Base-by-base conservation (phyloP, 2,113 vertebrate species). In the Oreochromis aureus region DNA sequence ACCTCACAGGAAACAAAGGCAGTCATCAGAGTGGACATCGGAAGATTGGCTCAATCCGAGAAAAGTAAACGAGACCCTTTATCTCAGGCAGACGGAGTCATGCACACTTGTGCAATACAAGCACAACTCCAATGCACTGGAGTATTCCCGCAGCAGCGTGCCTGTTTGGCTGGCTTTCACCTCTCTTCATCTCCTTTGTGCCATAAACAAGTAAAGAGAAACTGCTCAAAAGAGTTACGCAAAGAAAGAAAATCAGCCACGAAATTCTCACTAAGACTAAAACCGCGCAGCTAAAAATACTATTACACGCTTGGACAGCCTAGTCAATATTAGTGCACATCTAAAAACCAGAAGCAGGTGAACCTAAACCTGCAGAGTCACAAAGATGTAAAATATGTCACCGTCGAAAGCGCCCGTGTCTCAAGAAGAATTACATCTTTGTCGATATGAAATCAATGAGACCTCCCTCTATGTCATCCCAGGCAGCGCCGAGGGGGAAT, bases 381-480 rank as follows among this genome's bases (percentile, higher is more conserved):
- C 53, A 76, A 53, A 85, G 58, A 85, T 73, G 61, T 58, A 53
- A 83, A 84, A 82, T 80, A 87, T 56, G 81, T 87, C 78, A 86
- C 54, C 11, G 22, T 79, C 66, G 30, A 54, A 66, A 86, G 81
- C 63, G 16, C 41, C 76, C 16, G 54, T 55, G 63, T 73, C 85
- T 87, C 39, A 48, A 53, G 69, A 85, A 79, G 84, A 94, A 81
- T 85, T 85, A 86, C 58, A 39, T 80, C 54, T 30, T 48, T 19
- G 87, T 32, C 32, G 12, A 88, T 83, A 27, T 46, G 27, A 89
- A 92, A 91, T 93, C 92, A 39, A 85, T 93, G 80, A 73, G 51
- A 80, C 27, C n/a, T 78, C 48, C 41, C 59, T 81, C 19, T 11
- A 30, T 83, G 79, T 84, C 81, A 86, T 80, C 66, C 34, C 55